Conservation (phyloP, 2,797 vertebrate species). For the Coccyzus lansbergi region DNA sequence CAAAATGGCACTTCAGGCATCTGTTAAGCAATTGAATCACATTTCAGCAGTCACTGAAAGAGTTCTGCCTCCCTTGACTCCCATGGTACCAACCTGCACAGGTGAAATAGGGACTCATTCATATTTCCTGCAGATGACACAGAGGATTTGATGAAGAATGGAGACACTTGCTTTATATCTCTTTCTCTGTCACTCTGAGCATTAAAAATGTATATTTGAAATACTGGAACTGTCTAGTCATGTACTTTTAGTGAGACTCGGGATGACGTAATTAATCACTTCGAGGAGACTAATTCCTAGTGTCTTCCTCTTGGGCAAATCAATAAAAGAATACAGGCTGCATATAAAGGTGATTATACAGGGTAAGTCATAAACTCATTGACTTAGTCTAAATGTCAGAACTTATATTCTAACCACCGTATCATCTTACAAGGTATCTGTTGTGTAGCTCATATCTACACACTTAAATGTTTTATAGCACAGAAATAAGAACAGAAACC, state of each 20-base stretch:
- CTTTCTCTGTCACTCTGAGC: not conserved
- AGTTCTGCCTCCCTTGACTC: not conserved
- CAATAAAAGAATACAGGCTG: not conserved
- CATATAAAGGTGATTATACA: not conserved
- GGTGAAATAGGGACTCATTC: not conserved
- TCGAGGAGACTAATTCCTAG: not conserved
- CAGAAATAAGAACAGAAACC: not conserved
- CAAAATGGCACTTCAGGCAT: not conserved
- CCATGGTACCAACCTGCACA: not conserved
- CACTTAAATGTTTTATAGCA: not conserved
- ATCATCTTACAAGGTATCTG: not conserved
- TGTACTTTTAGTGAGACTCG: not conserved
- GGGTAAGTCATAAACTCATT: not conserved
- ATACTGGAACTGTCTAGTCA: not conserved
- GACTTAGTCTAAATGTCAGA: not conserved
- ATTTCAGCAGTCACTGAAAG: not conserved
- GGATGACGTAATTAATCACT: not conserved
- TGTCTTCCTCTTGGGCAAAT: not conserved
- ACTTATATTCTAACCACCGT: not conserved
- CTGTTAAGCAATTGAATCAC: not conserved
- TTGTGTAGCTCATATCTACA: not conserved
- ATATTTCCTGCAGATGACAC: not conserved
- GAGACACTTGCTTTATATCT: not conserved
- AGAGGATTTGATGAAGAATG: not conserved
- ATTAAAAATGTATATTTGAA: not conserved